Percentiles rank a stretch among this genome's conserved stretches.
Conservation (phyloP, 2,888 invertebrate species). For the Cloeon dipterum region DNA sequence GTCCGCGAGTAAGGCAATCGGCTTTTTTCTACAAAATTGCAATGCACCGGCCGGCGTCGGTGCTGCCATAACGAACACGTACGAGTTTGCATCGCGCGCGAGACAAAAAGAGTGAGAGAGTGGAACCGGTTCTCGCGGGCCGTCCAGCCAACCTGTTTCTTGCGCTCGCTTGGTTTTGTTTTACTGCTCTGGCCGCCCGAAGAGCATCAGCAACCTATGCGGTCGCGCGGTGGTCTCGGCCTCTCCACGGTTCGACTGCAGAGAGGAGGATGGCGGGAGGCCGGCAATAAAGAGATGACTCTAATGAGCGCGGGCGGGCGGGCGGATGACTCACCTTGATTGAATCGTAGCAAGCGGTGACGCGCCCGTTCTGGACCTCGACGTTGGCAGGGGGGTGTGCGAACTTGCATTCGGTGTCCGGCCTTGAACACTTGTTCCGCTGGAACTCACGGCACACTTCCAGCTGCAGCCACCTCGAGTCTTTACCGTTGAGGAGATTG, state of each 20-base stretch:
- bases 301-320: not conserved
- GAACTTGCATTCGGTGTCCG: slow-evolving; percentile 99
- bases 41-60: no score
- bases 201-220: no score
- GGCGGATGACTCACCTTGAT: slow-evolving; percentile 67
- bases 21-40: no score
- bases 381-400: slow-evolving; percentile 99
- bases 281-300: not conserved
- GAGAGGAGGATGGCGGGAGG: no score
- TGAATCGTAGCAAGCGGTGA: slow-evolving; percentile 99
- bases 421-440: slow-evolving; percentile 97
- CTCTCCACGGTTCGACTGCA: not conserved
- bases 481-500: slow-evolving; percentile 93
- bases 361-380: slow-evolving; percentile 98
- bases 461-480: slow-evolving; percentile 98
- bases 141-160: no score
- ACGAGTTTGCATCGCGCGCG: no score
- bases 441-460: slow-evolving; percentile 99
- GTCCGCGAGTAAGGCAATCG: no score
- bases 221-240: not conserved
- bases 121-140: no score
- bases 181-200: not conserved
- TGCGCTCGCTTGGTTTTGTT: no score
- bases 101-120: no score
- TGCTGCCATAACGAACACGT: no score